Evolutionary conservation across 92 coral and sea anemone genomes (phyloP), one percentile per base, ranked within the genome.

Genomic region (Micromussa lordhowensis): DNA sequence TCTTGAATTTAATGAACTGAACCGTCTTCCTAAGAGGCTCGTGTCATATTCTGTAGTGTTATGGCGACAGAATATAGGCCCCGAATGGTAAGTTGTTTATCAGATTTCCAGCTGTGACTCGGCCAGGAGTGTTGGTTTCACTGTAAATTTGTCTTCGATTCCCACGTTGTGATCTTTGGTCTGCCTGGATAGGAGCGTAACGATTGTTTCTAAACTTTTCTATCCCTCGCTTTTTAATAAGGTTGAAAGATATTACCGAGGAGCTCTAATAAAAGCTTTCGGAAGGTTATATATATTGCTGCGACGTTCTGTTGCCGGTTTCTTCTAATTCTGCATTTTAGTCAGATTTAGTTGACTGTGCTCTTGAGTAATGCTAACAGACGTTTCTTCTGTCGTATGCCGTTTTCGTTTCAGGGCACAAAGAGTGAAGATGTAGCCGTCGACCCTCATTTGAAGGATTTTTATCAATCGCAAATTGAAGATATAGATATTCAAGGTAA

Each of bases 401-500:
- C 49, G 35, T 55, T 55, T 84, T 87, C 3, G 49, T 72, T 14
- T 35, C 82, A 91, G 94, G 86, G 85, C 55, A 87, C 94, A 4
- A 91, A 72, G 75, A 76, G 84, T 15, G 71, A 31, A 24, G 94
- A 91, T 2, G 94, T 91, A 2, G 93, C 92, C 5, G 73, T 95
- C 13, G 98, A 95, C 77, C 98, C 98, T 5, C 96, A 95, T 49
- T 26, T 44, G 48, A 85, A 89, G 77, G 98, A 94, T 5, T 84
- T 87, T 30, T 95, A 86, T 74, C 93, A 88, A n/a, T 88, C 95
- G 0, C 71, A 78, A 68, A 81, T 91, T 21, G 98, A 93, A 82
- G 98, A 92, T 77, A 79, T 95, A 44, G 98, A 95, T 16, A 95
- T 95, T 80, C 88, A 93, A 91, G 98, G 98, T 92, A 89, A 82